Base-by-base conservation (phyloP, 2,113 vertebrate genomes). In the Spizaetus ornatus region DNA sequence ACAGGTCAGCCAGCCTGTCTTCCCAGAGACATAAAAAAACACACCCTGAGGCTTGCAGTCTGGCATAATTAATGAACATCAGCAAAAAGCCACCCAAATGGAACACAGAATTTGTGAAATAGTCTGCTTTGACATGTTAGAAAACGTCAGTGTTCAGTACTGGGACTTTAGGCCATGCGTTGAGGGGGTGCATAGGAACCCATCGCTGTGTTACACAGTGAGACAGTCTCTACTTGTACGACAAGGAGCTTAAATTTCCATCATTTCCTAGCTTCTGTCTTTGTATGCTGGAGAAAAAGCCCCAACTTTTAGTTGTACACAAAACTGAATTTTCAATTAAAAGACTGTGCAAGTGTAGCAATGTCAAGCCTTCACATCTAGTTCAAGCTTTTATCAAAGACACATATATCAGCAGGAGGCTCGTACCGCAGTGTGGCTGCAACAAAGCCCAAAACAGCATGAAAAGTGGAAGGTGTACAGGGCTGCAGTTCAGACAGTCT, bases 401-500 rank as follows among this genome's bases (percentile, higher is more conserved):
- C 27, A 5, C 1, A 1, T 38, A 48, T 55, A 26, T 74, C 83
- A 93, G 31, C 36, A 77, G 61, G 48, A 94, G 59, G 47, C 23
- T 66, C n/a, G 61, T 76, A 42, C 31, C 78, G 59, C 23, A 23
- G 48, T 3, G 17, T 55, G 36, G 7, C 47, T 86, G 47, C 77
- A 65, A 45, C 32, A 81, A 71, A 94, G 43, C 29, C 40, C 40
- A 25, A 38, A 89, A 11, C 15, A 59, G 19, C n/a, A 27, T 17
- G 65, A 53, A 13, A 82, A 82, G 53, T 59, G 58, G 78, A 86
- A 96, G 58, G 62, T 73, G 38, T 73, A 55, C 40, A 36, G 40
- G n/a, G 16, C 80, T 88, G 26, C n/a, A 62, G 52, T 79, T 81
- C 82, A 94, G 78, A 52, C 38, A 63, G 55, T 55, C 86, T 88